A percentile compares a stretch with the other conserved stretches of the same genome.
These are phyloP conservation scores for Oegoconia quadripuncta DNA, from an alignment of 2,888 invertebrate genomes.

Conservation along the genomic window DNA sequence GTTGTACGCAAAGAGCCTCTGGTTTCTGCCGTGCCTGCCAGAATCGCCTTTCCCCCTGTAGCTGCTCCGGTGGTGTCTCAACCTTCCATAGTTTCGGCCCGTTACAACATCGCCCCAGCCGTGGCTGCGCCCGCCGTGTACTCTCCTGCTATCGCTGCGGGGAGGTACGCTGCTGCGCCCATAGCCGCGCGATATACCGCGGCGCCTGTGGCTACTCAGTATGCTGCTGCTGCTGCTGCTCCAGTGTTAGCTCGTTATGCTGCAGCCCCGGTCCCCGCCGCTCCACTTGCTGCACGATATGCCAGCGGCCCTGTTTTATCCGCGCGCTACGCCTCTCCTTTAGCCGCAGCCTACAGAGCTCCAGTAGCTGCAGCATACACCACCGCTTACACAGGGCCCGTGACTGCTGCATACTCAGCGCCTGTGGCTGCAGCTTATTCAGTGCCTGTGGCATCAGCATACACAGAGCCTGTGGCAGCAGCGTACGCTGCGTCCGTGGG, in stretches of 20 bases:
- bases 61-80: slow-evolving; percentile 33
- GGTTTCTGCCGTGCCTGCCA: slow-evolving; percentile 50
- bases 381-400: slow-evolving; percentile 16
- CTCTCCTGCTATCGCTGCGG: slow-evolving; percentile 21
- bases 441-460: slow-evolving; percentile 7
- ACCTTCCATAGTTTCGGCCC: slow-evolving; percentile 33
- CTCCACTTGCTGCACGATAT: slow-evolving; percentile 24
- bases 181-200: slow-evolving; percentile 24
- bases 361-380: slow-evolving; percentile 6
- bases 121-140: slow-evolving; percentile 21
- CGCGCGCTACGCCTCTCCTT: slow-evolving; percentile 14
- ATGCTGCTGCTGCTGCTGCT: slow-evolving; percentile 14
- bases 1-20: slow-evolving; percentile 63
- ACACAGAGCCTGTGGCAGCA: slow-evolving; percentile 19
- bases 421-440: slow-evolving; percentile 17
- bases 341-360: slow-evolving; percentile 28
- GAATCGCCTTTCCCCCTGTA: slow-evolving; percentile 49
- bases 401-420: slow-evolving; percentile 26
- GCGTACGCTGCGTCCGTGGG: slow-evolving; percentile 25
- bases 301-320: slow-evolving; percentile 22
- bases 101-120: slow-evolving; percentile 28
- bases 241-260: slow-evolving; percentile 25
- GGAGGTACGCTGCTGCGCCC: slow-evolving; percentile 31
- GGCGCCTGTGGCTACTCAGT: slow-evolving; percentile 21
- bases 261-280: slow-evolving; percentile 27